phyloP scores from a whole-genome alignment of 1,140 invertebrate genomes.

The Bilobella aurantiaca region DNA sequence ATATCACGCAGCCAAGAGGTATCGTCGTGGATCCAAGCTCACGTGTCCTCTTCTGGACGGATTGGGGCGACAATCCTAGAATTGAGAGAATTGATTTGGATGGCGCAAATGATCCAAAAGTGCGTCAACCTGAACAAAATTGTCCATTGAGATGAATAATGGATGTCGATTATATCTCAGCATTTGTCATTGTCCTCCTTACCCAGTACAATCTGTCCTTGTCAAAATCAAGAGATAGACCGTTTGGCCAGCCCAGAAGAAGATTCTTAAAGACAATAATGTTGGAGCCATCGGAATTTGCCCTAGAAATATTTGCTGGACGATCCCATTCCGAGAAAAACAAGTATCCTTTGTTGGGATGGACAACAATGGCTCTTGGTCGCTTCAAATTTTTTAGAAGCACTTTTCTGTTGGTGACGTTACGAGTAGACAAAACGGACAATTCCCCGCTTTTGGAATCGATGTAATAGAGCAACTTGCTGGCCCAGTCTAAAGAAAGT shows the following conservation, averaged over 20 bases:
- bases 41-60: constrained; percentile 87
- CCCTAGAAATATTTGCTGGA: constrained; percentile 86
- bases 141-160: no score
- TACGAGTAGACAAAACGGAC: constrained; percentile 79
- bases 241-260: constrained; percentile 91
- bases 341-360: constrained; percentile 74
- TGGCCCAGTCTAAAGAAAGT: constrained; percentile 88
- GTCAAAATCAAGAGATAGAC: constrained; percentile 80
- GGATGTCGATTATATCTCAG: no score
- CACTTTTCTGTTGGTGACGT: constrained; percentile 70
- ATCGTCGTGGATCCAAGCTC: constrained; percentile 77
- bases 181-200: no score
- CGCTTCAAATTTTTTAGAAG: constrained; percentile 78
- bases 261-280: constrained; percentile 81
- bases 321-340: constrained; percentile 88
- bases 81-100: constrained; percentile 83
- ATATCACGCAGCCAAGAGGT: no score
- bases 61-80: constrained; percentile 83
- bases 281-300: constrained; percentile 75
- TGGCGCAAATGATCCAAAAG: constrained; percentile 91
- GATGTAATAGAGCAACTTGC: constrained; percentile 93
- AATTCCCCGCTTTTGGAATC: constrained; percentile 91
- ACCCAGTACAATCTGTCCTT: constrained; percentile 50
- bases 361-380: constrained; percentile 87
- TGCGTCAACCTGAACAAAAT: constrained; percentile 93